Conservation (phyloP, 2,113 vertebrate genomes). For the Triplophysa rosa region DNA sequence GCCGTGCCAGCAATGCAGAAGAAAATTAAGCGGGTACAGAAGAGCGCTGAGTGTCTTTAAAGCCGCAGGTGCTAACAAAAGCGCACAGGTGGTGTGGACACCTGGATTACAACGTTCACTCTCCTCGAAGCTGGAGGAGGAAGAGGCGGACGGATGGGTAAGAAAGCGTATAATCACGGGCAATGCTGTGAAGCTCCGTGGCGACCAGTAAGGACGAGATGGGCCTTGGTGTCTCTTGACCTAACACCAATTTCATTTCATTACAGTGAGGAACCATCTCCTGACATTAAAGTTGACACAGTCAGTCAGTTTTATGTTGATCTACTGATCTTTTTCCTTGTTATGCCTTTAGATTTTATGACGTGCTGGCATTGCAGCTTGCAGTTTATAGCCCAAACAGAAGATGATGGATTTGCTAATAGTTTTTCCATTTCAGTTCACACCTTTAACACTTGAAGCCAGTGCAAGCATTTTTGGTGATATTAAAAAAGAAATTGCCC, state of each 20-base stretch:
- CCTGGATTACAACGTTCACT: background rate
- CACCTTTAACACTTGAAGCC: no score
- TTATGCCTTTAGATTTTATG: background rate
- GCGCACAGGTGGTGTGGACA: slow-evolving; percentile 26
- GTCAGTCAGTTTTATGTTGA: slow-evolving; percentile 3
- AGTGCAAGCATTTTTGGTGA: no score
- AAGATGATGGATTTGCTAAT: no score
- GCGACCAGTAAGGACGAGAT: background rate
- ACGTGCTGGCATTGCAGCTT: background rate
- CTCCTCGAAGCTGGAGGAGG: background rate
- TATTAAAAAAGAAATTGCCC: no score
- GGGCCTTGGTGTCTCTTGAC: slow-evolving; percentile 5
- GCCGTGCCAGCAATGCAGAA: background rate
- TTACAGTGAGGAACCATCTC: slow-evolving; percentile 8
- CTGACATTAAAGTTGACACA: slow-evolving; percentile 9
- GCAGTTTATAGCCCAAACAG: background rate
- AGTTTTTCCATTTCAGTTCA: no score
- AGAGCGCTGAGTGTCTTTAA: slow-evolving; percentile 12
- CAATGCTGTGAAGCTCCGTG: background rate
- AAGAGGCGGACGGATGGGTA: background rate
- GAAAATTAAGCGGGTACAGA: slow-evolving; percentile 42
- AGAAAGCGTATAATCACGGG: background rate
- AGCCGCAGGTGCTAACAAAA: slow-evolving; percentile 21
- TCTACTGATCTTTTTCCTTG: slow-evolving; percentile 14
- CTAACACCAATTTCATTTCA: background rate